Conservation (phyloP, 2,113 vertebrate species). For the Pterophyllum scalare region DNA sequence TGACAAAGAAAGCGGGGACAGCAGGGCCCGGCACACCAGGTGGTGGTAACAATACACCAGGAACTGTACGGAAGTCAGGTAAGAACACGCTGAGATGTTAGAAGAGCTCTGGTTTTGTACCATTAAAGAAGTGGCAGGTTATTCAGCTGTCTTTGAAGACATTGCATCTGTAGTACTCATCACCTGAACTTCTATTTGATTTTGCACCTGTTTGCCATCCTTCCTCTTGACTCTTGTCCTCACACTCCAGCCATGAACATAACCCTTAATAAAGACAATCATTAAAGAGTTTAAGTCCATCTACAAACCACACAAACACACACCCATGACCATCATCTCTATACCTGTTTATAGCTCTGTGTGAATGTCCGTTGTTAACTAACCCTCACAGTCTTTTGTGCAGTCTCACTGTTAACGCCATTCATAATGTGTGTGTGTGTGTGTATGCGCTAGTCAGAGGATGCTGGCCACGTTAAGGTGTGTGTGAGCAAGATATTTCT, state of each 20-base stretch:
- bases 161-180: conserved; percentile 17
- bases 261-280: conserved; percentile 23
- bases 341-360: conserved; percentile 7
- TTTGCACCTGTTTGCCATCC: not conserved
- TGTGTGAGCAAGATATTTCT: conserved; percentile 72
- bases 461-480: conserved; percentile 87
- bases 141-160: not conserved
- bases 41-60: conserved; percentile 86
- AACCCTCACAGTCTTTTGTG: conserved; percentile 37
- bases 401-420: conserved; percentile 52
- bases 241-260: conserved; percentile 41
- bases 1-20: conserved; percentile 97
- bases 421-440: conserved; percentile 68
- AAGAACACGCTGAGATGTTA: not conserved
- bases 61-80: conserved; percentile 97
- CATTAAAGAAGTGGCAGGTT: not conserved
- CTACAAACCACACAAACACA: conserved; percentile 6
- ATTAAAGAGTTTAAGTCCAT: conserved; percentile 11
- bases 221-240: conserved; percentile 26
- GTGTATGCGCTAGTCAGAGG: conserved; percentile 80
- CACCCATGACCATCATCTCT: not conserved
- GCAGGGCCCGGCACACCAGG: conserved; percentile 84
- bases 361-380: conserved; percentile 4
- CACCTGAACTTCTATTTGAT: not conserved
- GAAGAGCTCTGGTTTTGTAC: not conserved